Conservation (phyloP, 2,113 vertebrate genomes). For the Glareola pratincola region DNA sequence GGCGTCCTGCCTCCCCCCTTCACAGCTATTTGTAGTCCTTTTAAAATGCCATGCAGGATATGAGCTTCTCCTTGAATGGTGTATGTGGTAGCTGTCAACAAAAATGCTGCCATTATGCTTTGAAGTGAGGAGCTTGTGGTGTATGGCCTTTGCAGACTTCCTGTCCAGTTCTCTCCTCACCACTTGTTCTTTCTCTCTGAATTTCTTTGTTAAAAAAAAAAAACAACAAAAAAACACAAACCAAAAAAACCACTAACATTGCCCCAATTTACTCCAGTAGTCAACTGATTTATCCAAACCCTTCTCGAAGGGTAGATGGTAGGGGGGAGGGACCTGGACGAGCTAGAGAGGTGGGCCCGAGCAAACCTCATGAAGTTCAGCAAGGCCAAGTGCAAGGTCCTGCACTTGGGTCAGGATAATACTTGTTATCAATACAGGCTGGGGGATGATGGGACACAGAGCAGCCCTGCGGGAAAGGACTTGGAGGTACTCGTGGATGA, state of each 20-base stretch:
- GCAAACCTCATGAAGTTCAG: too few species aligned
- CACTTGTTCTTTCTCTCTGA: neutral
- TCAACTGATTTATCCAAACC: neutral
- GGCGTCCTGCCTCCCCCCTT: neutral
- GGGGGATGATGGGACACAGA: too few species aligned
- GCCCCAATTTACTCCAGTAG: neutral
- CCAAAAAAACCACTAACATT: neutral
- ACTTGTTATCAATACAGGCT: too few species aligned
- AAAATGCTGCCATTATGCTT: neutral
- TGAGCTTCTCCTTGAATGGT: neutral
- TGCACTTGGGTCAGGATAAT: too few species aligned
- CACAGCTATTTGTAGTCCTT: neutral
- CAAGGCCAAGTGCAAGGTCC: too few species aligned
- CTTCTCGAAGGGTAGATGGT: neutral
- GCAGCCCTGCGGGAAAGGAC: too few species aligned
- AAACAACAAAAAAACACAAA: too few species aligned
- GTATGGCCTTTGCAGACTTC: neutral
- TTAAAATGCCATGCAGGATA: neutral
- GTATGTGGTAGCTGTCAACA: rapidly evolving
- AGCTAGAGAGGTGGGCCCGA: too few species aligned
- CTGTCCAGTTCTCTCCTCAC: neutral
- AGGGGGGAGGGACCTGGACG: neutral
- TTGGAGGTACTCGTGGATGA: too few species aligned
- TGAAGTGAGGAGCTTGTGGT: neutral
- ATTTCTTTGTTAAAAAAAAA: neutral